Evolutionary conservation across 2,888 invertebrate species (phyloP), one percentile per base, ranked within the genome.

Genomic region (Eustalomyia histrio): DNA sequence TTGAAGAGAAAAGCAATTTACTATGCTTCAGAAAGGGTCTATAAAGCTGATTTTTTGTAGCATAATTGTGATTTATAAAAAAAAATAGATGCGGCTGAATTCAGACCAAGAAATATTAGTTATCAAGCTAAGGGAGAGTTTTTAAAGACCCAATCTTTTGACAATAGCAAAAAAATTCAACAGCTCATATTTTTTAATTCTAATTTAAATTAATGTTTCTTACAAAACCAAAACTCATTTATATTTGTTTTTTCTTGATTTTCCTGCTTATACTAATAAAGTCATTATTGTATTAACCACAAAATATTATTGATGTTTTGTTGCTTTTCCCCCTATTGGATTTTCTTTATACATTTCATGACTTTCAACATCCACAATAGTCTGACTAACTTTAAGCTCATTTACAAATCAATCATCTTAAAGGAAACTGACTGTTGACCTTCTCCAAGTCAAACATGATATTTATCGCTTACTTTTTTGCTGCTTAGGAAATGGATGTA

Each of bases 371-470:
- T 14, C 10, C 55, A 55, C 39, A 68, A 18, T 14, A 39, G 17
- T n/a, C 33, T 17, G 8, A 21, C 63, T 58, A 16, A 33, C 29
- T 67, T 76, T 57, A 58, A 72, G 61, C 52, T 58, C 72, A 76
- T 80, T 72, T 80, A 52, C 61, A 76, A 80, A 72, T 76, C 80
- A 80, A 72, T 72, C 71, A 80, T 72, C 33, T 57, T 63, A 72
- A 64, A 63, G 55, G 24, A 72, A 57, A 52, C 39, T 63, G 57
- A 63, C 71, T 58, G 67, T 52, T 76, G 76, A 76, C 80, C 72
- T 73, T 76, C 63, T n/a, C 9, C 50, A 64, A 58, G 33, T 21
- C 55, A 65, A 65, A 80, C 57, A 63, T 72, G 57, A 76, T 72
- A 47, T 63, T 61, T 80, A 63, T 67, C 17, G 18, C 35, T 52